Base-by-base conservation (phyloP, 2,888 invertebrate species). In the Heliothis peltigera region DNA sequence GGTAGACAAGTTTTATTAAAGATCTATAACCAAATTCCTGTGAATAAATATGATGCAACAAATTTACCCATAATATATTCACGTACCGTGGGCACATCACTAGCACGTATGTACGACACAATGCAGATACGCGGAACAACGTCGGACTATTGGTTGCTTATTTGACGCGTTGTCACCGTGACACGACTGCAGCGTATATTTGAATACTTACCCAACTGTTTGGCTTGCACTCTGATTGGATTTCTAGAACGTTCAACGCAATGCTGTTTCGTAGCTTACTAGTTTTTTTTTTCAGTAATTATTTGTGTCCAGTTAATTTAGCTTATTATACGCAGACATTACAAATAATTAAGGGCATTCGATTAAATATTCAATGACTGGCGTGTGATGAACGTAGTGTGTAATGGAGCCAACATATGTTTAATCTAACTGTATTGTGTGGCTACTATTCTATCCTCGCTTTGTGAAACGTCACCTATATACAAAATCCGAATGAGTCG, bases 101-200 rank as follows among this genome's bases (percentile, higher is more conserved):
- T 67, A 49, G 32, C 19, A 21, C 43, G 42, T 56, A 56, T 47
- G 39, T 67, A 69, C 49, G 64, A 60, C 62, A 62, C 72, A 62
- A 51, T 56, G 58, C 58, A 76, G 67, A 67, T 75, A 71, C 44
- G 44, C 42, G 42, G 52, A 47, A 69, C 75, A 69, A 55, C 61
- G 55, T 70, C 61, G 69, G 56, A 32, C 43, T 63, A 72, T 68
- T 49, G 62, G 68, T 59, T 47, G 66, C 46, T 74, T 68, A 80
- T 77, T 70, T 65, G 65, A 69, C 43, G 52, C 25, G 65, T 25
- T 61, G 70, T 58, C 55, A 42, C 54, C 7, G 48, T 19, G 54
- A 55, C 46, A 46, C 32, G 54, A 58, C 35, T 21, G 8, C 17
- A 21, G 44, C 49, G 43, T 47, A 25, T 64, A 61, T 64, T 58